Base-by-base conservation (phyloP, 2,888 invertebrate genomes). In the Rhogogaster chlorosoma region DNA sequence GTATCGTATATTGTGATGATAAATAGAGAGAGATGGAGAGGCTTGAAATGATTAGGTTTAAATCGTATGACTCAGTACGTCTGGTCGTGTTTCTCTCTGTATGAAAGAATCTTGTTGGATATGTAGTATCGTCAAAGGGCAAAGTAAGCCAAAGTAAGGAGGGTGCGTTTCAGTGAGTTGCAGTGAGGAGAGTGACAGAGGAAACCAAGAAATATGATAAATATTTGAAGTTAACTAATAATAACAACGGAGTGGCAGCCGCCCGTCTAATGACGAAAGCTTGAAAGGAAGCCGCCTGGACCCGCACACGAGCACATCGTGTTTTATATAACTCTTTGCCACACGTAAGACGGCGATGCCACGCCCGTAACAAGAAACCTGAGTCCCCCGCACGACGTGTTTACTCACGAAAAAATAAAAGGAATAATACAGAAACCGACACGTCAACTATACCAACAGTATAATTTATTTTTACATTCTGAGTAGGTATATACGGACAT, bases 161-260 rank as follows among this genome's bases (percentile, higher is more conserved):
- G 32, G 67, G 32, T 29, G 67, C 26, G 18, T 26, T 29, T 29
- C 61, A 61, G 61, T 61, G 36, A 36, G 70, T 38, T 70, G 70
- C 26, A 26, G 45, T 22, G 15, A 45, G 75, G 9, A 45, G 26
- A 49, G 77, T 49, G 80, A 80, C 61, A 80, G 80, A 26, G 61
- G 61, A 57, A 77, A 49, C 61, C 38, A 80, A 88, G 88, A 88
- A 89, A 89, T 89, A 90, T 88, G 89, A 90, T 92, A 91, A 92
- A 92, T 92, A 92, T 92, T 92, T 92, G 88, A 90, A 90, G 89
- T 90, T 89, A 85, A 92, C 92, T 92, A 92, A 91, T 92, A 92
- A 92, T 91, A 92, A 92, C 90, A 88, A 85, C 83, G 82, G 53
- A 80, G 82, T 82, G 85, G 82, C 82, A 57, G 85, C 53, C 71